A percentile compares a stretch with the other conserved stretches of the same genome.
Conservation (phyloP, 2,888 invertebrate species). For the Tiliacea citrago region DNA sequence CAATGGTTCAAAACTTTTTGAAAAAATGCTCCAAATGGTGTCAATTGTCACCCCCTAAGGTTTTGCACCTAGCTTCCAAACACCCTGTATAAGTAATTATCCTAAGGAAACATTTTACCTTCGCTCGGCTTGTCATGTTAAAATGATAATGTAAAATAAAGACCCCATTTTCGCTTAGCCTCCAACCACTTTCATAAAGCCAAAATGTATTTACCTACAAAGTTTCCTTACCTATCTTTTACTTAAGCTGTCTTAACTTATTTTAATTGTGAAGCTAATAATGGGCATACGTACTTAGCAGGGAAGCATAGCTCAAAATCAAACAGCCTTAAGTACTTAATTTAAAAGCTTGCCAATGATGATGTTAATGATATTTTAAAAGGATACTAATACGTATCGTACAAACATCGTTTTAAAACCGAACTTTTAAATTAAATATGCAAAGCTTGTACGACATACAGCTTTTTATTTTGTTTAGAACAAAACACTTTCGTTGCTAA, state of each 20-base stretch:
- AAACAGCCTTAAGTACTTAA: neutral
- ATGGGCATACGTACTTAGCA: slow-evolving; percentile 5
- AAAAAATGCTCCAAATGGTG: too few species aligned
- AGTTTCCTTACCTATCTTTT: slow-evolving; percentile 25
- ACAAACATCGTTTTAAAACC: neutral
- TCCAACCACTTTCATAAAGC: slow-evolving; percentile 17
- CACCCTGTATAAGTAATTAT: neutral
- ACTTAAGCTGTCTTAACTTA: slow-evolving; percentile 15
- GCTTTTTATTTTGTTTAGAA: neutral
- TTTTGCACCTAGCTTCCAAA: too few species aligned
- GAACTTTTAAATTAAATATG: neutral
- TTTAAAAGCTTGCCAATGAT: neutral
- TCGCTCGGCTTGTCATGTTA: slow-evolving; percentile 12
- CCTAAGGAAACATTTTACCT: slow-evolving; percentile 27
- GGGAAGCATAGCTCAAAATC: slow-evolving; percentile 1
- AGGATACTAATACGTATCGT: neutral
- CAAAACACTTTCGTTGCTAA: neutral
- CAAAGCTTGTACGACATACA: too few species aligned
- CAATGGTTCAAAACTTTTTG: too few species aligned
- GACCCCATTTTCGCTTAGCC: slow-evolving; percentile 17
- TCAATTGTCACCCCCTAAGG: too few species aligned
- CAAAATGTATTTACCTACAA: slow-evolving; percentile 15
- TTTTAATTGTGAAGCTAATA: slow-evolving; percentile 37
- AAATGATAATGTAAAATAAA: slow-evolving; percentile 34
- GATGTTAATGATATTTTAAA: neutral